These are phyloP conservation scores for Drosophila mulleri DNA, from an alignment of 2,888 invertebrate species.

Conservation along the genomic window DNA sequence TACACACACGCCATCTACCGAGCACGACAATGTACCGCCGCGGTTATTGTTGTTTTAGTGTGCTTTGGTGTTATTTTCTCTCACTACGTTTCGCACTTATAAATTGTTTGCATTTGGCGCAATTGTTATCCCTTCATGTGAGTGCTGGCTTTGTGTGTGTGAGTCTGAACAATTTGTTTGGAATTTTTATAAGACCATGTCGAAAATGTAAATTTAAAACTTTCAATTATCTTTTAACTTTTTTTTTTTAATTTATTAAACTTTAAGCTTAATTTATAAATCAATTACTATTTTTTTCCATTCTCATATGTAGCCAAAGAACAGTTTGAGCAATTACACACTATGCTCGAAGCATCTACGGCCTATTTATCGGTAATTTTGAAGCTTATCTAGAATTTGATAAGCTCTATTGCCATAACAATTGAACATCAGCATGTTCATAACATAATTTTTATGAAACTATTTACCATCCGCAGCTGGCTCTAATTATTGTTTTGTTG, in stretches of 20 bases:
- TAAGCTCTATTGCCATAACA: background rate
- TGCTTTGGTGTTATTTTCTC: slow-evolving; percentile 8
- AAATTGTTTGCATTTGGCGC: slow-evolving; percentile 28
- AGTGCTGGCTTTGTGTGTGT: background rate
- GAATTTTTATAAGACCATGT: background rate
- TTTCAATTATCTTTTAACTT: background rate
- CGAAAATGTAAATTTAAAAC: background rate
- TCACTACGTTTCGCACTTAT: slow-evolving; percentile 8
- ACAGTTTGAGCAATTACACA: background rate
- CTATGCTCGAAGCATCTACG: slow-evolving; percentile 1
- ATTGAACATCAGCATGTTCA: background rate
- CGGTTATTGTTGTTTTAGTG: slow-evolving; percentile 3
- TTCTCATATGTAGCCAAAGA: too few species aligned
- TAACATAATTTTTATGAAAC: slow-evolving; percentile 11
- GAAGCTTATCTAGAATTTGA: slow-evolving; percentile 12
- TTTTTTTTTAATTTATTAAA: background rate
- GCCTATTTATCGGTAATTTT: background rate
- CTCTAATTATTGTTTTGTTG: background rate
- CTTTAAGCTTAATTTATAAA: background rate
- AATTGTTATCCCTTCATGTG: slow-evolving; percentile 35
- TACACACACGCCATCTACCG: slow-evolving; percentile 20
- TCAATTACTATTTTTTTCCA: background rate
- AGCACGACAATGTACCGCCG: background rate
- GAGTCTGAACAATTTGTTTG: background rate
- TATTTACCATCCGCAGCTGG: background rate